Evolutionary conservation across 1,140 invertebrate species (phyloP).

Genomic region (Bombus vancouverensis): DNA sequence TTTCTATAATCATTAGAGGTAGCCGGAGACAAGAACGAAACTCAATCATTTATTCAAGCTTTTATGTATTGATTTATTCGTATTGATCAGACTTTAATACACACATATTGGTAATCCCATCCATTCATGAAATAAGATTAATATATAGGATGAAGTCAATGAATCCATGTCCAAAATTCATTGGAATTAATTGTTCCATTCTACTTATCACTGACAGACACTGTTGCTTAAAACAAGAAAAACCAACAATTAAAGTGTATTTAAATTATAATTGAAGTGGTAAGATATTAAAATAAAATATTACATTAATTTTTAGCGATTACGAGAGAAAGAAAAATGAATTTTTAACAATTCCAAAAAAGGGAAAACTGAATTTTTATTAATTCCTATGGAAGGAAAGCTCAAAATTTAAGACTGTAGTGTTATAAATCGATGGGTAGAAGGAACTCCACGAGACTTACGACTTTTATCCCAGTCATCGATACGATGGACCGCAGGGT

Average conservation of each 20-base stretch:
- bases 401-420: too few relatives aligned
- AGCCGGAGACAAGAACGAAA: not conserved
- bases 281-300: too few relatives aligned
- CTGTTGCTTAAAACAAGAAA: not conserved
- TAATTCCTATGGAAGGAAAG: too few relatives aligned
- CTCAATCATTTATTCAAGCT: not conserved
- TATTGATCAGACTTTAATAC: not conserved
- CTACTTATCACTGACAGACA: too few relatives aligned
- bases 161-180: constrained; percentile 6
- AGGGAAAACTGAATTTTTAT: too few relatives aligned
- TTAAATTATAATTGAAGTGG: not conserved
- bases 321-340: too few relatives aligned
- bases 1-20: not conserved
- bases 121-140: not conserved
- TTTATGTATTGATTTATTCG: not conserved
- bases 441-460: not conserved
- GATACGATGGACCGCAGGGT: constrained; percentile 2
- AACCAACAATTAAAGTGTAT: not conserved
- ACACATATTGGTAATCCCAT: not conserved
- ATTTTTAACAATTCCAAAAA: too few relatives aligned
- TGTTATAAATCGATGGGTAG: too few relatives aligned
- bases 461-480: not conserved
- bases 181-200: not conserved
- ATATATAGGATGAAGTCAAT: not conserved
- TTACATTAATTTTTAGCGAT: too few relatives aligned